phyloP scores from a whole-genome alignment of 2,888 invertebrate genomes.

The Drosophila mimica region DNA sequence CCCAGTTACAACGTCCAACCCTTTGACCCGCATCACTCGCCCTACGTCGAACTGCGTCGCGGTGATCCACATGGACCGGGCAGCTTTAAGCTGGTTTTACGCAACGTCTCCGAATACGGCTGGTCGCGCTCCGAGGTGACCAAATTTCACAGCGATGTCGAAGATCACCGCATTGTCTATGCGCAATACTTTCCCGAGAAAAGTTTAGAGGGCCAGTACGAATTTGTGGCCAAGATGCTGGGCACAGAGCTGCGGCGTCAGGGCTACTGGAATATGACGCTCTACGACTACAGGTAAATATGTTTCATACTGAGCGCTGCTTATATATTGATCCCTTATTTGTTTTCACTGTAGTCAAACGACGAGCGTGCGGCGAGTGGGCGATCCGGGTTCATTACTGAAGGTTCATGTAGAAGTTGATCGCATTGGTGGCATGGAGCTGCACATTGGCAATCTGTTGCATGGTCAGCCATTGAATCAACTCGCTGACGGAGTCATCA shows the following conservation, averaged over 20 bases:
- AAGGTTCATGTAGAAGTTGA: slow-evolving; percentile 90
- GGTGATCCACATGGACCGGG: slow-evolving; percentile 88
- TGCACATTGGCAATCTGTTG: slow-evolving; percentile 91
- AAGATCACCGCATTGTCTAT: slow-evolving; percentile 89
- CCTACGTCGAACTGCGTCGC: slow-evolving; percentile 88
- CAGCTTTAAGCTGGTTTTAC: slow-evolving; percentile 90
- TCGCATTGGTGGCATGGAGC: slow-evolving; percentile 90
- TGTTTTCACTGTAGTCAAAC: slow-evolving; percentile 83
- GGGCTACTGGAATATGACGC: slow-evolving; percentile 91
- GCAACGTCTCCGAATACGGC: slow-evolving; percentile 90
- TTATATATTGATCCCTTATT: not conserved
- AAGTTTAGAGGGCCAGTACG: slow-evolving; percentile 89
- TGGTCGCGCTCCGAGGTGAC: slow-evolving; percentile 92
- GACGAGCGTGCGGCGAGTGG: slow-evolving; percentile 85
- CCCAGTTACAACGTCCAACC: slow-evolving; percentile 90
- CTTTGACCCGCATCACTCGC: slow-evolving; percentile 92
- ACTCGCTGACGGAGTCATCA: slow-evolving; percentile 91
- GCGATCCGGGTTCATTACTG: slow-evolving; percentile 85
- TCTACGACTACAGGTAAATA: slow-evolving; percentile 87
- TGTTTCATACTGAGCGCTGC: not conserved
- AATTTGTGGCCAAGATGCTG: slow-evolving; percentile 88
- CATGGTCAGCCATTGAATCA: slow-evolving; percentile 87
- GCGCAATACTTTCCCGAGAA: slow-evolving; percentile 94
- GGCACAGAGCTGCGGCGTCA: slow-evolving; percentile 88
- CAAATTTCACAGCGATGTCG: slow-evolving; percentile 90